Percentiles rank a stretch among this genome's conserved stretches.
phyloP scores from a whole-genome alignment of 2,113 vertebrate genomes.

The Candoia aspera region DNA sequence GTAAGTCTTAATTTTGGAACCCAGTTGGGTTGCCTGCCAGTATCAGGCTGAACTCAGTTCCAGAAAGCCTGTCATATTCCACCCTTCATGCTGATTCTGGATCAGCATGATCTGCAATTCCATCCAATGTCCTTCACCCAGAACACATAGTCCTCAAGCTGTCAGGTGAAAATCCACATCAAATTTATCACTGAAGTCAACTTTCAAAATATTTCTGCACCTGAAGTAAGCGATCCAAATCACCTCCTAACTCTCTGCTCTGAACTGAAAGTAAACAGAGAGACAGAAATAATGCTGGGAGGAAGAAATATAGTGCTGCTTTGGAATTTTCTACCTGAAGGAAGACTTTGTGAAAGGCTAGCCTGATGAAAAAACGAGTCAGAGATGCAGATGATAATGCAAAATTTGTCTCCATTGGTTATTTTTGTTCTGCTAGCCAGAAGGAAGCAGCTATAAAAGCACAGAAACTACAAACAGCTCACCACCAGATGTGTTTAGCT shows the following conservation, averaged over 20 bases:
- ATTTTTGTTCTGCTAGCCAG: neutral
- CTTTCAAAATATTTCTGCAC: neutral
- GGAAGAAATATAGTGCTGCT: neutral
- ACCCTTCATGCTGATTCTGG: neutral
- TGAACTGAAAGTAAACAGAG: neutral
- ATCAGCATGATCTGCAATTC: neutral
- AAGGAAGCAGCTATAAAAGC: neutral
- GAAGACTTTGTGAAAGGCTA: neutral
- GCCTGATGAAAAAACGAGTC: neutral
- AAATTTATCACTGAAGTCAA: neutral
- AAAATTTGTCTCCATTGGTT: neutral
- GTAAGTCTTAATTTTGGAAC: neutral
- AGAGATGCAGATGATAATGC: neutral
- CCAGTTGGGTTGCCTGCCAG: neutral
- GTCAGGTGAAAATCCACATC: neutral
- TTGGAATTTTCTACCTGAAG: neutral
- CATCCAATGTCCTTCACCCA: neutral
- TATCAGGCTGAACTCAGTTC: neutral
- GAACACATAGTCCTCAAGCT: neutral
- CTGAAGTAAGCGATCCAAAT: neutral
- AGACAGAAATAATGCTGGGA: neutral
- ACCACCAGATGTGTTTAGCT: neutral
- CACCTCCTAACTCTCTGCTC: neutral
- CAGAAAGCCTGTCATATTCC: neutral
- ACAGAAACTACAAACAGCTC: neutral